phyloP scores from a whole-genome alignment of 2,888 invertebrate genomes.

The Oxyscelio sp. region DNA sequence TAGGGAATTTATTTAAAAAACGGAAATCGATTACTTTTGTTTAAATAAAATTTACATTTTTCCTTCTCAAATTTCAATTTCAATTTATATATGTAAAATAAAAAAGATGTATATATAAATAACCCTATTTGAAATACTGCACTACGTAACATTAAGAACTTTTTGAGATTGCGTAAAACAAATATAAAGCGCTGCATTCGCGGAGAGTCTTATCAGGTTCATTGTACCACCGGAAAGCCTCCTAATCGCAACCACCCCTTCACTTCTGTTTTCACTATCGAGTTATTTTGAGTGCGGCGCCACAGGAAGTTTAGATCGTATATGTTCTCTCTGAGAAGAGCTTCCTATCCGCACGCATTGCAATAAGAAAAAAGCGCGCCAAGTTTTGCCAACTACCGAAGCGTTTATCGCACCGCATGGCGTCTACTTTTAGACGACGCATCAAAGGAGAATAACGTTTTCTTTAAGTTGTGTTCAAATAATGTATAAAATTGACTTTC shows the following conservation, averaged over 20 bases:
- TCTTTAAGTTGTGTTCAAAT: constrained; percentile 22
- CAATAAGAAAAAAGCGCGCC: constrained; percentile 58
- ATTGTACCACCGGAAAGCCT: constrained; percentile 43
- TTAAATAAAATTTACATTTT: no score
- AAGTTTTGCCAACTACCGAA: constrained; percentile 73
- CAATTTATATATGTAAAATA: no score
- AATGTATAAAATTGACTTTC: constrained; percentile 27
- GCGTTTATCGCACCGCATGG: constrained; percentile 65
- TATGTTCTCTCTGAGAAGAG: constrained; percentile 55
- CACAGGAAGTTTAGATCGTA: constrained; percentile 82
- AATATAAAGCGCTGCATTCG: neutral
- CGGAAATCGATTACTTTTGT: no score
- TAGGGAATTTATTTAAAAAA: no score
- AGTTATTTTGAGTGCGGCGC: constrained; percentile 82
- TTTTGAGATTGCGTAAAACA: neutral
- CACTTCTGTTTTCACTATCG: constrained; percentile 66
- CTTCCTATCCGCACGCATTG: constrained; percentile 58
- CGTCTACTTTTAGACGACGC: constrained; percentile 69
- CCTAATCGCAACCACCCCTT: constrained; percentile 47
- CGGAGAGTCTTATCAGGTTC: constrained; percentile 38
- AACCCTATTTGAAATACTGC: no score
- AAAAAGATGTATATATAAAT: no score
- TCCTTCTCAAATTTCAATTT: no score
- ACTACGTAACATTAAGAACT: no score
- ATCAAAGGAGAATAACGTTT: constrained; percentile 51